Evolutionary conservation across 2,888 invertebrate species (phyloP), one percentile per base, ranked within the genome.

Genomic region (Helleia helle): DNA sequence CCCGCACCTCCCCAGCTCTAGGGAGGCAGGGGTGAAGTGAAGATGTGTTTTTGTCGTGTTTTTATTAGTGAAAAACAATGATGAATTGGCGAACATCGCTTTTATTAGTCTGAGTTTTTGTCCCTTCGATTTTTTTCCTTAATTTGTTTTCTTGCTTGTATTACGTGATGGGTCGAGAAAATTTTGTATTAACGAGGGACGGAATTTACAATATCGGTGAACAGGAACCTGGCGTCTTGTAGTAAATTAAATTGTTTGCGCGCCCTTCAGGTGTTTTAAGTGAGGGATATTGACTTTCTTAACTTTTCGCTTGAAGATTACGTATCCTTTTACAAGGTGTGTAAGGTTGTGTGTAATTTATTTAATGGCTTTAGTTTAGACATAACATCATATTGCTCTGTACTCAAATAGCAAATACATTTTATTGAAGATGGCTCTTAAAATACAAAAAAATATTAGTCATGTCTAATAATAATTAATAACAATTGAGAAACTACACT

Each of bases 11-110:
- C 40, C 42, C 36, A 37, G 28, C 40, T 18, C 47, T 42, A 40
- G 41, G 39, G 46, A 39, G 41, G 42, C 41, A 50, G 54, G 54
- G 52, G 48, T 55, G 61, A 18, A 52, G 49, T 56, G 61, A 65
- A 54, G 39, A 40, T 26, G 60, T 77, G 73, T 72, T 70, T 68
- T 65, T 66, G 71, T 73, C 77, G 64, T 76, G 73, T 79, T 75
- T 80, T 79, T 76, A 75, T 76, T 75, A 72, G 69, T 67, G 62
- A 72, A 71, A 70, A 74, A 76, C 80, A 76, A 74, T 77, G 74
- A 80, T 74, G 73, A 76, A 77, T 80, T 76, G 73, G 67, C 59
- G 68, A 64, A 69, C 65, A 61, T 65, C 65, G 62, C 65, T 61
- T 69, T 71, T 73, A 72, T 73, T 71, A 70, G 67, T 62, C 52